These are phyloP conservation scores for Lasius platythorax DNA, from an alignment of 2,888 invertebrate genomes.

Conservation along the genomic window DNA sequence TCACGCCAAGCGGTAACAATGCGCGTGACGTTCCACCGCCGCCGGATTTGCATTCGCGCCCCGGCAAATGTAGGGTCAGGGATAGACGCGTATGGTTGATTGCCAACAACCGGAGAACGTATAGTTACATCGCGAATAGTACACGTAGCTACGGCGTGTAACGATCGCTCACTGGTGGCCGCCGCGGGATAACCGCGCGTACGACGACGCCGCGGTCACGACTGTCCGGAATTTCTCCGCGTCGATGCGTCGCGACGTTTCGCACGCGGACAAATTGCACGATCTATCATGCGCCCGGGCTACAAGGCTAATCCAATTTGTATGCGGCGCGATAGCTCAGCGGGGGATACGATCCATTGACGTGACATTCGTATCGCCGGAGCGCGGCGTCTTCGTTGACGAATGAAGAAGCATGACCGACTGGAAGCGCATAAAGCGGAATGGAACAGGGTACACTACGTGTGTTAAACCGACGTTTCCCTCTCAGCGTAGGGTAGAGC, in stretches of 20 bases:
- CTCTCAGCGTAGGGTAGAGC: too few relatives aligned
- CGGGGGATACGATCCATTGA: slow-evolving; percentile 69
- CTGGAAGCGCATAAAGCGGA: slow-evolving; percentile 11
- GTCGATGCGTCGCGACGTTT: slow-evolving; percentile 58
- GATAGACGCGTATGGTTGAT: slow-evolving; percentile 71
- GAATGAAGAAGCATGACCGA: slow-evolving; percentile 33
- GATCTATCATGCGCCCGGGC: slow-evolving; percentile 42
- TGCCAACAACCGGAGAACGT: slow-evolving; percentile 62
- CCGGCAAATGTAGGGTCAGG: slow-evolving; percentile 57
- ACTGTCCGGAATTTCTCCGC: slow-evolving; percentile 45
- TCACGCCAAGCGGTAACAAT: slow-evolving; percentile 52
- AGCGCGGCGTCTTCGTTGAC: slow-evolving; percentile 52
- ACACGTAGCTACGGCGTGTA: slow-evolving; percentile 67
- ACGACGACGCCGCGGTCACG: slow-evolving; percentile 38
- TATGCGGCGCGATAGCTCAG: slow-evolving; percentile 66
- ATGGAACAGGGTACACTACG: neutral
- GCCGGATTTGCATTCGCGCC: slow-evolving; percentile 56
- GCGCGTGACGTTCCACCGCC: slow-evolving; percentile 27
- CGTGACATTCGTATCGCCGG: slow-evolving; percentile 53
- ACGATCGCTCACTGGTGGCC: slow-evolving; percentile 67
- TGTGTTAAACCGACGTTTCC: neutral
- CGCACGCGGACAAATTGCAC: slow-evolving; percentile 65
- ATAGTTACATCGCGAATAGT: slow-evolving; percentile 59
- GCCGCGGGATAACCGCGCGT: slow-evolving; percentile 59
- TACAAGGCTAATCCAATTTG: slow-evolving; percentile 71